These are phyloP conservation scores for Troilus luridus DNA, from an alignment of 2,888 invertebrate genomes.

Conservation along the genomic window DNA sequence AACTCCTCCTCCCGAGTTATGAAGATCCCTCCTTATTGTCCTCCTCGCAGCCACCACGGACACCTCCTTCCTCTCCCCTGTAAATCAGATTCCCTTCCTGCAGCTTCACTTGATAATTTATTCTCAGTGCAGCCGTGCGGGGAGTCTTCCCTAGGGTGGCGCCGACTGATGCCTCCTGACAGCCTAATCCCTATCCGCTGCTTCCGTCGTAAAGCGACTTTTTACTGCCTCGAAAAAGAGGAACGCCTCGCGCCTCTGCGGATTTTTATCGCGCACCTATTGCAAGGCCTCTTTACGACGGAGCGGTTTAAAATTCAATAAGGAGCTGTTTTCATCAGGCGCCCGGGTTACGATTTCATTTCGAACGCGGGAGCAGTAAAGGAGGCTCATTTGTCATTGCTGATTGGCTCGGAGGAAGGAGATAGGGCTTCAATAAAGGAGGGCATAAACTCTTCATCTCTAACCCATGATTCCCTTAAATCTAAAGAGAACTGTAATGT, in stretches of 20 bases:
- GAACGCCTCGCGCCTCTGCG: neutral
- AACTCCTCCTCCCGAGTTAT: neutral
- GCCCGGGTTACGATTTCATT: constrained; percentile 38
- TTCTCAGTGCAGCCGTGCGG: neutral
- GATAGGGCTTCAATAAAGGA: constrained; percentile 15
- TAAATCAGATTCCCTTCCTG: constrained; percentile 21
- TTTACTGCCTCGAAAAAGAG: constrained; percentile 47
- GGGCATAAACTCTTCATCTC: constrained; percentile 14
- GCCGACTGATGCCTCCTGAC: constrained; percentile 47
- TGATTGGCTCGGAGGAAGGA: constrained; percentile 23
- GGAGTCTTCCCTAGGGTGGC: neutral
- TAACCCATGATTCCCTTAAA: neutral
- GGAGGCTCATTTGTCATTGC: constrained; percentile 30
- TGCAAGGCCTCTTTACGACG: constrained; percentile 18
- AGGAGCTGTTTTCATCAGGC: constrained; percentile 59
- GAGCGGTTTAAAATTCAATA: constrained; percentile 59
- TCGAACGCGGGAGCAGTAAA: constrained; percentile 8
- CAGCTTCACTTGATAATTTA: constrained; percentile 11
- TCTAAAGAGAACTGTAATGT: neutral
- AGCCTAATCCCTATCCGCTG: constrained; percentile 42
- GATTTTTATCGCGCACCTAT: constrained; percentile 35
- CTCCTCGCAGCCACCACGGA: neutral
- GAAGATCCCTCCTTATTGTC: neutral
- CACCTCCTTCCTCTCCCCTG: neutral
- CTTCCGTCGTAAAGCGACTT: constrained; percentile 24